These are phyloP conservation scores for Lithodes maja DNA, from an alignment of 2,888 invertebrate genomes.

Conservation along the genomic window DNA sequence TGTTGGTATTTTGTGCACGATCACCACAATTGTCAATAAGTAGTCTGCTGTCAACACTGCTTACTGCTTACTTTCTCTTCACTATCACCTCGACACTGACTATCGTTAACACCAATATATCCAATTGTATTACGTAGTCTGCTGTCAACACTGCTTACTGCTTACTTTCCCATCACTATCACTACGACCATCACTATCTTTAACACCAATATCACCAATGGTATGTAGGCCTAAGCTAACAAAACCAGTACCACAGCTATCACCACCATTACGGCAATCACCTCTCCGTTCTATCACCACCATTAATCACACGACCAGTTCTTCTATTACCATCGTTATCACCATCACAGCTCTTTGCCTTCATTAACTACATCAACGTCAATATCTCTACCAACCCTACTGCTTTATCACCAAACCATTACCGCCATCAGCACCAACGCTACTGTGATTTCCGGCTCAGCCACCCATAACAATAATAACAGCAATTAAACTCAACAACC, in stretches of 20 bases:
- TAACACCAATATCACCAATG: not conserved
- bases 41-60: too few relatives aligned
- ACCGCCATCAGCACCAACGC: not conserved
- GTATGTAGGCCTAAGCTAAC: not conserved
- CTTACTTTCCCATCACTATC: too few relatives aligned
- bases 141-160: too few relatives aligned
- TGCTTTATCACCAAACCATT: not conserved
- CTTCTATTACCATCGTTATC: not conserved
- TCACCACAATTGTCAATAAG: too few relatives aligned
- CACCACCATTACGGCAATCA: conserved; percentile 6
- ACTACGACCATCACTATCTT: not conserved
- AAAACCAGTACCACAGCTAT: not conserved
- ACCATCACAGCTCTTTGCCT: not conserved
- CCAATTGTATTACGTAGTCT: too few relatives aligned
- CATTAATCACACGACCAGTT: not conserved
- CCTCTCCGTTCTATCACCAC: conserved; percentile 4
- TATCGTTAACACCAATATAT: too few relatives aligned
- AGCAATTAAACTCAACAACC: not conserved
- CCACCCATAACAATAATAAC: not conserved
- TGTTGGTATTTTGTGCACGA: too few relatives aligned
- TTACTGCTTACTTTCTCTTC: too few relatives aligned
- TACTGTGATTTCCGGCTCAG: not conserved
- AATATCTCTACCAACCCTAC: not conserved
- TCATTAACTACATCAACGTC: not conserved
- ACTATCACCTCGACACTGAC: too few relatives aligned